Base-by-base conservation (phyloP, 2,888 invertebrate species). In the Orthosia gracilis region DNA sequence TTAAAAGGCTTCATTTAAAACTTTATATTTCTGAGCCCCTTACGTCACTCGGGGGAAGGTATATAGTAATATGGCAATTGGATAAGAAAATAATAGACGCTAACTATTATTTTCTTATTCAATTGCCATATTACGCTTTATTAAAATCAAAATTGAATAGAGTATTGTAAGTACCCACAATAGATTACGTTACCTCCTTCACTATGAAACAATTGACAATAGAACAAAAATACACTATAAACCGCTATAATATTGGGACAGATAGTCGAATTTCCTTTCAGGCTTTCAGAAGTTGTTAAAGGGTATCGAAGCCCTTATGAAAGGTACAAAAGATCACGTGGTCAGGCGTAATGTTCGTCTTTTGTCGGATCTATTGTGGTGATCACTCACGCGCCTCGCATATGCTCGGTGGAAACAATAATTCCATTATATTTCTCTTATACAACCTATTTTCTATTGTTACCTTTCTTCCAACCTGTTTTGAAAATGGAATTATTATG, bases 221-320 rank as follows among this genome's bases (percentile, higher is more conserved):
- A 11, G n/a, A 78, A 64, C 69, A 68, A 79, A 68, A 81, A 74
- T 74, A 55, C 18, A 47, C 21, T 63, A 40, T 15, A 57, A 21
- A 21, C 31, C 40, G 58, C 26, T 73, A 66, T 61, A 74, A 57
- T 66, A 71, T 65, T 18, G 57, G 80, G 80, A 64, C 68, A 83
- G 81, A 79, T 74, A 82, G 55, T 52, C n/a, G 18, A 64, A 49
- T 83, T 82, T 74, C 80, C 80, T 83, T 79, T 70, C 9, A 77
- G 31, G 23, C 69, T 77, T 80, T 83, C 5, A 83, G 50, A 59
- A 74, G 45, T 77, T 62, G 18, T 23, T 47, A 63, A 71, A 66
- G 50, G 62, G 66, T 59, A 31, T 15, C 15, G 83, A 74, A 83
- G 62, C 62, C 80, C 2, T 54, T 26, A 26, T 69, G 54, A 58